Percentiles rank a stretch among this genome's conserved stretches.
Conservation (phyloP, 2,888 invertebrate genomes). For the Leptopilina drosophilae region DNA sequence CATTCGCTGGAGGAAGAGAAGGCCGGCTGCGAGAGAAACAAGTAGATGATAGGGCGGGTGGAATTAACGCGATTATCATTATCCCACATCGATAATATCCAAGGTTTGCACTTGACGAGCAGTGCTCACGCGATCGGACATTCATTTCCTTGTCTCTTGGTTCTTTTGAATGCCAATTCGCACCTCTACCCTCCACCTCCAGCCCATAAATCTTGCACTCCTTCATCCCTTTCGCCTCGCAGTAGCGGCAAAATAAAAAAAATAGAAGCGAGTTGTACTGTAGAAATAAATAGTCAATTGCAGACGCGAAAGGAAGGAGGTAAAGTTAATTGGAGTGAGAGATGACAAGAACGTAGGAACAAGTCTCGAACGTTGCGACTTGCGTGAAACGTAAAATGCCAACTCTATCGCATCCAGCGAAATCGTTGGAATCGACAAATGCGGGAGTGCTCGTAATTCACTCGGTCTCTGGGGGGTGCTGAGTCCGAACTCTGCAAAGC, state of each 20-base stretch:
- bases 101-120: constrained; percentile 44
- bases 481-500: constrained; percentile 1
- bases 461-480: constrained; percentile 9
- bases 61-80: constrained; percentile 52
- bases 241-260: too few relatives aligned
- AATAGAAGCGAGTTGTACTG: too few relatives aligned
- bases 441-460: constrained; percentile 49
- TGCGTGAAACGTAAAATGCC: neutral
- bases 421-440: constrained; percentile 42
- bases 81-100: constrained; percentile 44
- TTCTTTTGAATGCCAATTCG: constrained; percentile 25
- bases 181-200: neutral
- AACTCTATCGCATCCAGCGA: constrained; percentile 22
- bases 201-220: too few relatives aligned
- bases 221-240: too few relatives aligned
- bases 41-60: constrained; percentile 30
- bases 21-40: constrained; percentile 3
- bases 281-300: too few relatives aligned
- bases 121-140: constrained; percentile 49
- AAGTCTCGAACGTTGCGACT: neutral
- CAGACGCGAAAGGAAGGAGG: too few relatives aligned
- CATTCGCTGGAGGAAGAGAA: neutral
- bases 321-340: too few relatives aligned
- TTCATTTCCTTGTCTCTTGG: constrained; percentile 37
- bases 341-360: too few relatives aligned